A percentile compares a stretch with the other conserved stretches of the same genome.
Conservation (phyloP, 2,113 vertebrate genomes). For the Pionites leucogaster region DNA sequence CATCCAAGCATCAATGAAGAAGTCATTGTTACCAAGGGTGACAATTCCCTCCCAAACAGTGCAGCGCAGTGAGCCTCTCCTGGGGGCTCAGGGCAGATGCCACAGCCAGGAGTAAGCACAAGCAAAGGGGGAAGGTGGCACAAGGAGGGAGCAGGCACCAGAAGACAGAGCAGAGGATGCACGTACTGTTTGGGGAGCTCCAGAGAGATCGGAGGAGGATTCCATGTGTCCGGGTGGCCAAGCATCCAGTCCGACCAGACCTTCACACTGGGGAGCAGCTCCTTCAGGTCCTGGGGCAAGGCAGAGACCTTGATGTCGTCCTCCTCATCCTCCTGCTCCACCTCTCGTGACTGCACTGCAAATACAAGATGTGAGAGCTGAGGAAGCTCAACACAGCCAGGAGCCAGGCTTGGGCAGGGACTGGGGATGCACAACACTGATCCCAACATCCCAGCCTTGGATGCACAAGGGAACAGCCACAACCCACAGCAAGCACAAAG, state of each 20-base stretch:
- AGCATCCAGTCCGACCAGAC: slow-evolving; percentile 99
- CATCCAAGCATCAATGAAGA: background rate
- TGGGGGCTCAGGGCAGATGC: background rate
- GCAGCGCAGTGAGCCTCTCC: background rate
- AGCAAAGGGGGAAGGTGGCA: background rate
- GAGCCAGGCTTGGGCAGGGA: background rate
- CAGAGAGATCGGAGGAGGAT: slow-evolving; percentile 87
- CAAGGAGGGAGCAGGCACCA: background rate
- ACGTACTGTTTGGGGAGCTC: slow-evolving; percentile 80
- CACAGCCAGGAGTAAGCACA: background rate
- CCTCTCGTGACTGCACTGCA: slow-evolving; percentile 74
- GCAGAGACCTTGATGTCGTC: slow-evolving; percentile 89
- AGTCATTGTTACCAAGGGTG: background rate
- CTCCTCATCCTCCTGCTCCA: slow-evolving; percentile 74
- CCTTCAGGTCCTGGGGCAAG: slow-evolving; percentile 87
- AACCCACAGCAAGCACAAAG: background rate
- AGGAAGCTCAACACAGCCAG: background rate
- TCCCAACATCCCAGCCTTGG: background rate
- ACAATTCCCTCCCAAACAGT: no score
- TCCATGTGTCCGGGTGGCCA: slow-evolving; percentile 94
- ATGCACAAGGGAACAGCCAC: background rate
- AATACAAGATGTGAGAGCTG: slow-evolving; percentile 47
- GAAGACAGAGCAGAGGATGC: background rate
- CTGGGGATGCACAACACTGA: background rate
- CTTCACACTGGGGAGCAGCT: slow-evolving; percentile 94